A percentile compares a stretch with the other conserved stretches of the same genome.
Evolutionary conservation across 2,797 vertebrate genomes (phyloP).

Genomic region (Zenarchopterus dispar): DNA sequence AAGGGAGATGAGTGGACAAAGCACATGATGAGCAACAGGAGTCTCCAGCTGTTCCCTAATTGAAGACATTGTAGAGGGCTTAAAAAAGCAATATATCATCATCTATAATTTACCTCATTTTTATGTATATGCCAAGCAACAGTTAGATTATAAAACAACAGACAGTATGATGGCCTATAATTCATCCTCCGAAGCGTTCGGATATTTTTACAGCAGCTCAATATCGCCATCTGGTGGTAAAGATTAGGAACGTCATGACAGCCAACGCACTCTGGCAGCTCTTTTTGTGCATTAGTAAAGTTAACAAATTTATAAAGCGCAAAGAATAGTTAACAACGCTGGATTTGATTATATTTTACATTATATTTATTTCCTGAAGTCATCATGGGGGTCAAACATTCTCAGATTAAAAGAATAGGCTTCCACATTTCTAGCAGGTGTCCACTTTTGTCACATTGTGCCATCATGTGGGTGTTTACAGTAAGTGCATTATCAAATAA

Average conservation of each 20-base stretch:
- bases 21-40: no score
- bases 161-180: no score
- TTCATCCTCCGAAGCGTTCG: no score
- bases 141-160: no score
- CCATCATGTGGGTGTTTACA: constrained; percentile 70
- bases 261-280: not conserved
- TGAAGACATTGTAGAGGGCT: no score
- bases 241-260: constrained; percentile 1
- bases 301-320: not conserved
- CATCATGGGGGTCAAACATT: no score
- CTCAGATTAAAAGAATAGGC: not conserved
- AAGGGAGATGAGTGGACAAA: no score
- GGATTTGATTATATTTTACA: not conserved
- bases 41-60: no score
- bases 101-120: no score
- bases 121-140: no score
- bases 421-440: not conserved
- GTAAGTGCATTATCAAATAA: constrained; percentile 48
- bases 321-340: not conserved
- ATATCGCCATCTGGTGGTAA: constrained; percentile 62
- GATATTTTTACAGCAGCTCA: constrained; percentile 18
- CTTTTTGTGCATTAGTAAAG: not conserved
- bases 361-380: no score
- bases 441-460: constrained; percentile 51
- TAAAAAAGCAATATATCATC: no score